A percentile compares a stretch with the other conserved stretches of the same genome.
Evolutionary conservation across 2,888 invertebrate genomes (phyloP).

Genomic region (Phanerotoma sp.): DNA sequence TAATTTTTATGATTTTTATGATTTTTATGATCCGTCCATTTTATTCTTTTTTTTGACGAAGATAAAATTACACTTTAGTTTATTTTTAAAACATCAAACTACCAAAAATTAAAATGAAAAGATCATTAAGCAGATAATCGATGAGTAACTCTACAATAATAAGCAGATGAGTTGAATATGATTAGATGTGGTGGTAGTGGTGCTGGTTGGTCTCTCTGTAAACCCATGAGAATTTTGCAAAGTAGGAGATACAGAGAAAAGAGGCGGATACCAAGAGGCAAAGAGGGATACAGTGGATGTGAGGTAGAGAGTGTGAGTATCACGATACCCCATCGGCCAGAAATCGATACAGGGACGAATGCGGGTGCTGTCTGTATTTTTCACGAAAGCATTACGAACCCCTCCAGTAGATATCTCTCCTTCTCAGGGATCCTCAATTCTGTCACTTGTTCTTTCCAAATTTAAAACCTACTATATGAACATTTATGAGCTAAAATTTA

Average conservation of each 20-base stretch:
- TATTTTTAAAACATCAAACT: no score
- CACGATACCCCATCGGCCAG: conserved; percentile 47
- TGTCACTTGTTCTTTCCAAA: conserved; percentile 8
- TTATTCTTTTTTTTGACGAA: no score
- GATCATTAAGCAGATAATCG: no score
- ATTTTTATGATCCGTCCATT: no score
- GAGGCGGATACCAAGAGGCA: conserved; percentile 9
- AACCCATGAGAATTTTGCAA: conserved; percentile 8
- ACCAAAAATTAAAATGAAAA: no score
- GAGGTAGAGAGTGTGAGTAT: conserved; percentile 31
- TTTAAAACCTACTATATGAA: not conserved
- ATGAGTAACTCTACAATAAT: no score
- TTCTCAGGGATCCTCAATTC: conserved; percentile 37
- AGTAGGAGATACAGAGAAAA: conserved; percentile 17
- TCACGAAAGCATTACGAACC: conserved; percentile 48
- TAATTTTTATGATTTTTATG: no score
- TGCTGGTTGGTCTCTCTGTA: no score
- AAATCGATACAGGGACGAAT: conserved; percentile 47
- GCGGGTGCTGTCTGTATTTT: conserved; percentile 44
- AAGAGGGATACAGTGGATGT: conserved; percentile 12
- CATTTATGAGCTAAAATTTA: no score
- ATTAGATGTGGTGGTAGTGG: conserved; percentile 1
- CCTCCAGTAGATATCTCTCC: conserved; percentile 37
- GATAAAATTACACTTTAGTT: no score
- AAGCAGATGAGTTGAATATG: not conserved